Evolutionary conservation across 1,140 invertebrate species (phyloP).

Genomic region (Drosophila kanapiae): DNA sequence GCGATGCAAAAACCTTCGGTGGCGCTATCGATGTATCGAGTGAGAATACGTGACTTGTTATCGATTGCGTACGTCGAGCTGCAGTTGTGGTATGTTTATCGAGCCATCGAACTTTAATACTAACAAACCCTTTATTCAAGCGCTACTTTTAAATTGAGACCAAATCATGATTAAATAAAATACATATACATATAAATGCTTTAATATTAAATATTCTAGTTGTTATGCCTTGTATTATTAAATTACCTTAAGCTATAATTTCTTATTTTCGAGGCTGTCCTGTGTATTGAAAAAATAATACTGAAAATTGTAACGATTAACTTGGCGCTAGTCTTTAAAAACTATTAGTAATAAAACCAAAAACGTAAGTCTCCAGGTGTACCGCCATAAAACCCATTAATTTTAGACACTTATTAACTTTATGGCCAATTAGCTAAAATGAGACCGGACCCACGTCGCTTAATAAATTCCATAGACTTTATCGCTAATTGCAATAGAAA

Average conservation of each 20-base stretch:
- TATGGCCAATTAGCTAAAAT: constrained; percentile 3
- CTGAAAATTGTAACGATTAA: not conserved
- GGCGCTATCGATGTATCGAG: constrained; percentile 1
- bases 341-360: too few species aligned
- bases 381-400: constrained; percentile 4
- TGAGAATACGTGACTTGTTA: not conserved
- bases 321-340: not conserved
- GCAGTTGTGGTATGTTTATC: not conserved
- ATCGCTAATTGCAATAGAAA: constrained; percentile 16
- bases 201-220: too few species aligned
- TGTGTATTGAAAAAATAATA: too few species aligned
- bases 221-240: too few species aligned
- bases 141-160: not conserved
- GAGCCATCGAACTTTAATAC: not conserved
- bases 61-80: not conserved
- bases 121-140: not conserved
- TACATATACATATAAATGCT: too few species aligned
- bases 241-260: too few species aligned
- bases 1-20: constrained; percentile 15
- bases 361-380: not conserved
- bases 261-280: too few species aligned
- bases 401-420: constrained; percentile 17
- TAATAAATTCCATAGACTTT: constrained; percentile 19
- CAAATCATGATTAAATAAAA: not conserved
- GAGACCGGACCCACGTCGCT: not conserved